phyloP scores from a whole-genome alignment of 2,797 vertebrate species.

The Pipistrellus nathusii region DNA sequence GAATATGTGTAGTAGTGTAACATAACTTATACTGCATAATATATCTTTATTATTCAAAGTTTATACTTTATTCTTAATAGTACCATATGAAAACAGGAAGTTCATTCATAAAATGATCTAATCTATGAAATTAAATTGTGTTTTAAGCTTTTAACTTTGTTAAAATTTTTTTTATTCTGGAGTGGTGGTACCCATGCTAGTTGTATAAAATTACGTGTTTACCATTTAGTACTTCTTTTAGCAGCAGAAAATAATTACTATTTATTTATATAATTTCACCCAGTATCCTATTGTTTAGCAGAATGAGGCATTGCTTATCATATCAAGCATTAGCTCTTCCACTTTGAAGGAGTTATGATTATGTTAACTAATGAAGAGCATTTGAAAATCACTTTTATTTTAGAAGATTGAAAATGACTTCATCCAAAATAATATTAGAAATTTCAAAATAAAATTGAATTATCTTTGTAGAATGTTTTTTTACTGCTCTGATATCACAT shows the following conservation, averaged over 20 bases:
- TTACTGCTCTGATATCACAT: neutral
- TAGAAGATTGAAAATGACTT: constrained; percentile 1
- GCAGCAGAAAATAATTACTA: neutral
- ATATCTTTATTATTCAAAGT: neutral
- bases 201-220: neutral
- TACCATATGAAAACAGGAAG: neutral
- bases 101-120: neutral
- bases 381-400: constrained; percentile 8
- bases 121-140: neutral
- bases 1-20: neutral
- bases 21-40: neutral
- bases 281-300: neutral
- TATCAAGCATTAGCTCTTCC: neutral
- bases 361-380: neutral
- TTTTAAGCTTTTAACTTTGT: neutral
- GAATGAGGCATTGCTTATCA: neutral
- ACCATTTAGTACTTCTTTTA: neutral
- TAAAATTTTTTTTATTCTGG: neutral
- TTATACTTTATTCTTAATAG: neutral
- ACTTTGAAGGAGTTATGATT: neutral
- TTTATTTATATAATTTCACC: neutral
- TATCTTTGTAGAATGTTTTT: neutral
- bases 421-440: constrained; percentile 16
- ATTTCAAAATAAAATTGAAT: neutral
- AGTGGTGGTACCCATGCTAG: neutral